phyloP scores from a whole-genome alignment of 2,888 invertebrate species.

The Erebia ligea region DNA sequence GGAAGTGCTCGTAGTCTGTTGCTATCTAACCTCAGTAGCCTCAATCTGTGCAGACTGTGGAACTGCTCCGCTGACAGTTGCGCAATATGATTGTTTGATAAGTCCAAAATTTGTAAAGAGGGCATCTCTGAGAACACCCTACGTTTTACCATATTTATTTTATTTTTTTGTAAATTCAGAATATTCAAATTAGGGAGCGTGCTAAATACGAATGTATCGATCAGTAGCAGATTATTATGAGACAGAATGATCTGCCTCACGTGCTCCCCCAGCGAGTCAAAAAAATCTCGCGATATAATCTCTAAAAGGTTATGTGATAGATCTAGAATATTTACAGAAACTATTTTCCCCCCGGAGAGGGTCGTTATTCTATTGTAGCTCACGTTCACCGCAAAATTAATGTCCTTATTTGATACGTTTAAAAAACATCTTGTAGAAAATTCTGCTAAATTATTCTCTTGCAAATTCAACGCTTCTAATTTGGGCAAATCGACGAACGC shows the following conservation, averaged over 20 bases:
- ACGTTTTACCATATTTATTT: conserved; percentile 85
- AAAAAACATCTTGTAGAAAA: conserved; percentile 85
- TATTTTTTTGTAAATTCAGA: conserved; percentile 86
- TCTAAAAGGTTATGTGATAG: conserved; percentile 85
- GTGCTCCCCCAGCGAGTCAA: conserved; percentile 67
- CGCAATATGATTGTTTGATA: conserved; percentile 55
- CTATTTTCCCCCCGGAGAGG: conserved; percentile 55
- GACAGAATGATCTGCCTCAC: conserved; percentile 76
- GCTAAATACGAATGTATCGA: conserved; percentile 71
- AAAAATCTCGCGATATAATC: conserved; percentile 81
- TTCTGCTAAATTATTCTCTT: conserved; percentile 86
- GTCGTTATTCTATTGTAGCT: conserved; percentile 85
- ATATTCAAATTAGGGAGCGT: conserved; percentile 52
- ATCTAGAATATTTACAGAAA: conserved; percentile 85
- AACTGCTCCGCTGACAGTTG: conserved; percentile 62
- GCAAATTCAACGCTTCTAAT: conserved; percentile 88
- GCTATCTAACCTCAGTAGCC: conserved; percentile 85
- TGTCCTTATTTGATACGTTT: conserved; percentile 83
- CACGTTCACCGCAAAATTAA: conserved; percentile 86
- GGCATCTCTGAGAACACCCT: conserved; percentile 85
- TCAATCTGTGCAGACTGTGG: conserved; percentile 83
- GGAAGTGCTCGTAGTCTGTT: conserved; percentile 88
- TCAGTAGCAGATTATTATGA: conserved; percentile 76
- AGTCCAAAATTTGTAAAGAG: conserved; percentile 56
- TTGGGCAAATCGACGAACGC: conserved; percentile 88